These are phyloP conservation scores for Percopsis transmontana DNA, from an alignment of 2,113 vertebrate species.

Conservation along the genomic window DNA sequence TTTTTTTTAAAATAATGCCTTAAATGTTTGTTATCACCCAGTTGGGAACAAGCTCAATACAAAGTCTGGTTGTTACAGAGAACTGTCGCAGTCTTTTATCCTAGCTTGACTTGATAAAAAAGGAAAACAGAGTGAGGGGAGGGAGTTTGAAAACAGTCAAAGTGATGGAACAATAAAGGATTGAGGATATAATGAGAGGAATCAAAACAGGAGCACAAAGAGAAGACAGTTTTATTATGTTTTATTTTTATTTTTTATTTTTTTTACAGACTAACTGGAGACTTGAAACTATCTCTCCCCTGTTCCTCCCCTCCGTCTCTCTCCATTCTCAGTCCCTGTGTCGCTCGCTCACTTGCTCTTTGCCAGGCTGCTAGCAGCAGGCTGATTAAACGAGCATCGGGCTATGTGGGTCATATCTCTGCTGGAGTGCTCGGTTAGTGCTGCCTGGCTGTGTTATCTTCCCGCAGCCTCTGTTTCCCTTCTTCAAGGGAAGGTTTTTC, in stretches of 20 bases:
- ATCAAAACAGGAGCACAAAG: not conserved
- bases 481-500: conserved; percentile 71
- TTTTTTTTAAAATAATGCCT: not conserved
- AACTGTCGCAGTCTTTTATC: conserved; percentile 32
- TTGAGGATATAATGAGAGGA: not conserved
- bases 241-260: conserved; percentile 24
- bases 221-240: conserved; percentile 22
- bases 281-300: conserved; percentile 28
- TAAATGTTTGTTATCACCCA: conserved; percentile 10
- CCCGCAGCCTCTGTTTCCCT: conserved; percentile 59
- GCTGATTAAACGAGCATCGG: conserved; percentile 74
- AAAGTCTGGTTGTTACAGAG: conserved; percentile 32
- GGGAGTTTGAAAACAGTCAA: conserved; percentile 31
- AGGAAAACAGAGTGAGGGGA: conserved; percentile 21
- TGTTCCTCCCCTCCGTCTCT: conserved; percentile 11
- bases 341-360: conserved; percentile 1
- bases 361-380: conserved; percentile 58
- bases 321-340: conserved; percentile 4
- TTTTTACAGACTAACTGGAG: conserved; percentile 43
- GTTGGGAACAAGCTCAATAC: conserved; percentile 12
- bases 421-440: conserved; percentile 77
- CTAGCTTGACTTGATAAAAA: conserved; percentile 23
- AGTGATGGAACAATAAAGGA: not conserved
- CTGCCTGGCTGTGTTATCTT: conserved; percentile 76
- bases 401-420: conserved; percentile 80